A percentile compares a stretch with the other conserved stretches of the same genome.
These are phyloP conservation scores for Oegoconia quadripuncta DNA, from an alignment of 2,888 invertebrate genomes.

Conservation along the genomic window DNA sequence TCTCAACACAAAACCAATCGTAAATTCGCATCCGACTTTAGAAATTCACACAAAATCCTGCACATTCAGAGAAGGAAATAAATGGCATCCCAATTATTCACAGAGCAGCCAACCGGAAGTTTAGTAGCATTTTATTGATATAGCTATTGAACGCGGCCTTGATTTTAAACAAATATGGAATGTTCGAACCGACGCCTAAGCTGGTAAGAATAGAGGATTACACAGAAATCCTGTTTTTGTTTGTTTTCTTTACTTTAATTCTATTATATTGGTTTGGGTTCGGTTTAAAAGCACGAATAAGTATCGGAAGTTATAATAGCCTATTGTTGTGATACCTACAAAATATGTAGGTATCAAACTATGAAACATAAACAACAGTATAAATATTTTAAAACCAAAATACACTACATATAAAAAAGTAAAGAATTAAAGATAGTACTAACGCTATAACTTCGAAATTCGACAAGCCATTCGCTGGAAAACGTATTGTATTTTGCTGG, in stretches of 20 bases:
- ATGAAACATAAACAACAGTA: no score
- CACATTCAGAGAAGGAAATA: constrained; percentile 61
- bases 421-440: constrained; percentile 10
- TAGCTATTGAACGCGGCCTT: constrained; percentile 50
- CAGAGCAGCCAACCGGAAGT: constrained; percentile 67
- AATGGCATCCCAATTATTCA: constrained; percentile 70
- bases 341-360: no score
- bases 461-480: no score
- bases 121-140: constrained; percentile 63
- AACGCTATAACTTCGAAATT: constrained; percentile 1
- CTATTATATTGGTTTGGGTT: constrained; percentile 47
- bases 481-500: no score
- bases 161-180: constrained; percentile 72
- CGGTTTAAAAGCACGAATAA: constrained; percentile 27
- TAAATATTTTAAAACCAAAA: no score
- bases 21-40: constrained; percentile 65
- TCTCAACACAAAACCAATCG: constrained; percentile 50
- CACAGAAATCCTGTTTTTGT: constrained; percentile 75
- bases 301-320: constrained; percentile 14
- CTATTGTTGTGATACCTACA: not conserved
- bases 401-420: constrained; percentile 16
- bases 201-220: constrained; percentile 67
- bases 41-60: constrained; percentile 48
- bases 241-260: constrained; percentile 71
- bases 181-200: constrained; percentile 54